Conservation (phyloP, 2,888 invertebrate species). For the Pherbina coryleti region DNA sequence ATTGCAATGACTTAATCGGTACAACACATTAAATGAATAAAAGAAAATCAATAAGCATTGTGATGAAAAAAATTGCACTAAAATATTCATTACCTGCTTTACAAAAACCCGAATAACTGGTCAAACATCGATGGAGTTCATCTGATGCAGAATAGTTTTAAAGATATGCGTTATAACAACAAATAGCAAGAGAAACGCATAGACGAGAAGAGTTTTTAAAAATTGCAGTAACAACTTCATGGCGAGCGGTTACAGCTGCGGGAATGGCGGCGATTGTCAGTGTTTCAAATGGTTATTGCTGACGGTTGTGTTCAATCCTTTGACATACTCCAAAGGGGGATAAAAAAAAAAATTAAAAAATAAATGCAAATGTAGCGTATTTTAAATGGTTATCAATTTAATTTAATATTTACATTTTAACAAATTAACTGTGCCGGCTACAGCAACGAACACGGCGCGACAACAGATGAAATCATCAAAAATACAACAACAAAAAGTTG, state of each 20-base stretch:
- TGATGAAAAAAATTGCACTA: neutral
- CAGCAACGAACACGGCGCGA: too few relatives aligned
- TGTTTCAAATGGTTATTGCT: neutral
- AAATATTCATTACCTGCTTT: too few relatives aligned
- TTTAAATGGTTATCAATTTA: too few relatives aligned
- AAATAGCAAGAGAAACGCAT: constrained; percentile 54
- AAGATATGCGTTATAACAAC: constrained; percentile 51
- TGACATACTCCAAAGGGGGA: neutral
- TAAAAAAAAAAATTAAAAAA: neutral
- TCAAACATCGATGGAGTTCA: constrained; percentile 50
- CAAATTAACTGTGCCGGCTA: too few relatives aligned
- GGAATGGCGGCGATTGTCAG: neutral
- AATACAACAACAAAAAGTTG: too few relatives aligned
- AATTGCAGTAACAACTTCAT: constrained; percentile 53
- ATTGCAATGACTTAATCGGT: too few relatives aligned
- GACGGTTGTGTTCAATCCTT: neutral
- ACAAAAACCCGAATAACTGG: neutral
- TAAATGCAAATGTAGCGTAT: neutral
- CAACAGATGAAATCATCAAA: too few relatives aligned
- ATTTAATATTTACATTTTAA: too few relatives aligned
- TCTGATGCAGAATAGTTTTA: constrained; percentile 48
- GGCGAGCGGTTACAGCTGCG: neutral
- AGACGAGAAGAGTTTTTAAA: constrained; percentile 50
- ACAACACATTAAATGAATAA: neutral
- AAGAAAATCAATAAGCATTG: neutral